Base-by-base conservation (phyloP, 2,888 invertebrate species). In the Chironomus riparius region DNA sequence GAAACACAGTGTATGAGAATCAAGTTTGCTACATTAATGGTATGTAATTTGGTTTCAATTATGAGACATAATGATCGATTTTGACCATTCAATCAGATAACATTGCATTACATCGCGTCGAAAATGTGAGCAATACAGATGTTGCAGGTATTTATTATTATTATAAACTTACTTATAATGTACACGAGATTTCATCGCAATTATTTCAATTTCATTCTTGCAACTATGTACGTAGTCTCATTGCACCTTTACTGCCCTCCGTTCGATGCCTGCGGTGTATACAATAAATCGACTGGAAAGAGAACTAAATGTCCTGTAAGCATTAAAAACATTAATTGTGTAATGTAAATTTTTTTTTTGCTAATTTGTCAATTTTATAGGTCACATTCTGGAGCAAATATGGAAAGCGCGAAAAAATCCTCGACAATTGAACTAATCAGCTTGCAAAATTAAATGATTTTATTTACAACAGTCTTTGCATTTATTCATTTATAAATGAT, bases 171-270 rank as follows among this genome's bases (percentile, higher is more conserved):
- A 50, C 50, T n/a, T n/a, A 50, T 50, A 4, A 0, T 50, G 50
- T 15, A 15, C 15, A 56, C 18, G 38, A 38, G 28, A 28, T 4
- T 15, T n/a, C 50, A 50, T 50, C 50, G 50, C 15, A 56, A 56
- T 56, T 18, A 56, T 56, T 18, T 56, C 18, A 56, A 56, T 56
- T 56, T 56, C 18, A 7, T 56, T 18, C 18, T 18, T 56, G 18
- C 6, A 15, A 38, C 10, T 10, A 10, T 38, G 38, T 15, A n/a
- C n/a, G n/a, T n/a, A 56, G 56, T 98, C 0, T 96, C 95, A 5
- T 86, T 99, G 28, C 99, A 99, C 82, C 87, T 99, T 2, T 99
- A 99, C 84, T 93, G 93, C 79, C 99, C 97, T 0, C 97, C 97
- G 0, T 98, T 95, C 82, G 87, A 91, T 79, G 86, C 89, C 78